These are phyloP conservation scores for Pterocles orientalis DNA, from an alignment of 2,113 vertebrate genomes.

Conservation along the genomic window DNA sequence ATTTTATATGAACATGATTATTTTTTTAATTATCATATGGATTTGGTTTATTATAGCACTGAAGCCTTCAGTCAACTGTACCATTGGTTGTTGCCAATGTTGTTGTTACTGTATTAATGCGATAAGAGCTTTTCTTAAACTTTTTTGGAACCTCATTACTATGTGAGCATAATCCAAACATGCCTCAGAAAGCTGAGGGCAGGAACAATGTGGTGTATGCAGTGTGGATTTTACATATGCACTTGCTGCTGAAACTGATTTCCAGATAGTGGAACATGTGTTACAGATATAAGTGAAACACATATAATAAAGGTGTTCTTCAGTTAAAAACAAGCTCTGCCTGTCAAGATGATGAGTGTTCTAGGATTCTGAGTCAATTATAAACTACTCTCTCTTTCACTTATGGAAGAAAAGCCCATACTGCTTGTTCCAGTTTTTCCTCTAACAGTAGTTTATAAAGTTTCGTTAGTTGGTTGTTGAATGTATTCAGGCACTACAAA, in stretches of 20 bases:
- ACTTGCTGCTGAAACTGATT: slow-evolving; percentile 24
- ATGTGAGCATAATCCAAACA: neutral
- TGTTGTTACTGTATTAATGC: neutral
- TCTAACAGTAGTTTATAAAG: slow-evolving; percentile 14
- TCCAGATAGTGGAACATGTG: slow-evolving; percentile 43
- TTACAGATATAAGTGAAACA: slow-evolving; percentile 52
- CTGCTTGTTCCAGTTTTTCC: slow-evolving; percentile 8
- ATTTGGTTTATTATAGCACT: neutral
- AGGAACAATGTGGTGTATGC: neutral
- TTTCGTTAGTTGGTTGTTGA: slow-evolving; percentile 30
- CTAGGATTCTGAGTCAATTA: slow-evolving; percentile 47
- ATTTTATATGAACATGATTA: neutral
- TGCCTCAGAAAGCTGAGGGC: neutral
- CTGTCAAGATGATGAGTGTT: slow-evolving; percentile 51
- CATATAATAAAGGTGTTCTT: slow-evolving; percentile 36
- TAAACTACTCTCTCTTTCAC: neutral
- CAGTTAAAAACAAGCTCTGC: slow-evolving; percentile 53
- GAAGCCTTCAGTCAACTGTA: neutral
- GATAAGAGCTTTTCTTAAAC: slow-evolving; percentile 19
- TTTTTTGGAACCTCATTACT: neutral
- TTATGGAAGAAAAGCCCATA: neutral
- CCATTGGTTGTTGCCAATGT: neutral
- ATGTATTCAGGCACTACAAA: neutral
- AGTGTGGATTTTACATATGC: neutral
- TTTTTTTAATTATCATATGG: neutral